phyloP scores from a whole-genome alignment of 2,888 invertebrate genomes.

The Acanthosoma haemorrhoidale region DNA sequence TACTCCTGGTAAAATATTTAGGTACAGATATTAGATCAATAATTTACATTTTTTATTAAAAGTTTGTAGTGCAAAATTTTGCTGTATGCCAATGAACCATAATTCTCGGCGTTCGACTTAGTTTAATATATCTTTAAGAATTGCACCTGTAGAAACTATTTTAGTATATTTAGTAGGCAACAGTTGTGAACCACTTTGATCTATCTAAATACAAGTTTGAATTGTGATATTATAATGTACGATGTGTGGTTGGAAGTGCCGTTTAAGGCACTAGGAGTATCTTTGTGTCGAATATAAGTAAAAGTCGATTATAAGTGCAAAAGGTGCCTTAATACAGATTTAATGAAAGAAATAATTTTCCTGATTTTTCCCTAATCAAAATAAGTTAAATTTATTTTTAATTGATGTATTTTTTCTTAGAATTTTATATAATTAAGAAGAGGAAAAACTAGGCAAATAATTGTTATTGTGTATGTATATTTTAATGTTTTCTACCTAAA shows the following conservation, averaged over 20 bases:
- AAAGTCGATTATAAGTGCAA: not conserved
- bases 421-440: not conserved
- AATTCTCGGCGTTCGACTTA: not conserved
- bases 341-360: not conserved
- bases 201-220: not conserved
- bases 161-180: not conserved
- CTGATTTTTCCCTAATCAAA: slow-evolving; percentile 1
- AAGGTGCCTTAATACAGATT: not conserved
- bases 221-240: slow-evolving; percentile 1
- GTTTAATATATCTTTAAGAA: not conserved
- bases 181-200: not conserved
- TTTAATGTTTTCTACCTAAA: not conserved
- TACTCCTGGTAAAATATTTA: not conserved
- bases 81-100: not conserved
- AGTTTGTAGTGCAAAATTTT: not conserved
- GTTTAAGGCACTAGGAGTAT: no score
- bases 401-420: not conserved
- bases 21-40: not conserved
- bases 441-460: not conserved
- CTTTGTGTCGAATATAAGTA: not conserved
- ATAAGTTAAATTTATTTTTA: not conserved
- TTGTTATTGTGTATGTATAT: not conserved
- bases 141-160: not conserved
- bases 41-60: not conserved
- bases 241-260: not conserved